Evolutionary conservation across 2,888 invertebrate species (phyloP).

Genomic region (Mechanitis mazaeus): DNA sequence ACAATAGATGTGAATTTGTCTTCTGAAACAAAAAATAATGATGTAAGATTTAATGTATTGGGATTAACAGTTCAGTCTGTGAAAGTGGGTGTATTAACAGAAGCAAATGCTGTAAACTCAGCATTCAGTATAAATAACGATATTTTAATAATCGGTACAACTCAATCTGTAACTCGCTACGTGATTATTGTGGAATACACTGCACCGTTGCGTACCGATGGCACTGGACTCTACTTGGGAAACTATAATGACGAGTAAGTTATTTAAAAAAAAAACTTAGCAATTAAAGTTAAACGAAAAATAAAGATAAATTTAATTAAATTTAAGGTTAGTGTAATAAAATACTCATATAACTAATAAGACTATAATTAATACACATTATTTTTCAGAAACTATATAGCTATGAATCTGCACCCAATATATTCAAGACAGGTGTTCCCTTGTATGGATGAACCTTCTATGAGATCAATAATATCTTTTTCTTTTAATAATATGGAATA

Average conservation of each 20-base stretch:
- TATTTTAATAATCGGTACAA: constrained; percentile 39
- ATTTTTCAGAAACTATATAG: constrained; percentile 63
- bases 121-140: constrained; percentile 32
- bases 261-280: too few relatives aligned
- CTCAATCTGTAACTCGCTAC: constrained; percentile 31
- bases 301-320: too few relatives aligned
- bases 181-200: constrained; percentile 48
- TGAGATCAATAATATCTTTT: constrained; percentile 54
- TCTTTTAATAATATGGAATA: constrained; percentile 52
- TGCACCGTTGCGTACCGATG: constrained; percentile 35
- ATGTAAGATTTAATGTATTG: constrained; percentile 38
- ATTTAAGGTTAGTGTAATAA: too few relatives aligned
- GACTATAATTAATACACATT: too few relatives aligned
- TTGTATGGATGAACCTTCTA: constrained; percentile 80
- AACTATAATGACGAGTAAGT: constrained; percentile 22
- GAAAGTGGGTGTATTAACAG: constrained; percentile 40
- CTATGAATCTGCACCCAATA: constrained; percentile 79
- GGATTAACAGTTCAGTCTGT: constrained; percentile 41
- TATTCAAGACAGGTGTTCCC: constrained; percentile 81
- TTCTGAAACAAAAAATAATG: constrained; percentile 36
- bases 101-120: constrained; percentile 33
- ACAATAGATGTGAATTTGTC: constrained; percentile 39
- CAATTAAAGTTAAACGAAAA: too few relatives aligned
- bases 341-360: too few relatives aligned
- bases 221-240: constrained; percentile 38